Percentiles rank a stretch among this genome's conserved stretches.
phyloP scores from a whole-genome alignment of 2,888 invertebrate species.

The Caenorhabditis wallacei region DNA sequence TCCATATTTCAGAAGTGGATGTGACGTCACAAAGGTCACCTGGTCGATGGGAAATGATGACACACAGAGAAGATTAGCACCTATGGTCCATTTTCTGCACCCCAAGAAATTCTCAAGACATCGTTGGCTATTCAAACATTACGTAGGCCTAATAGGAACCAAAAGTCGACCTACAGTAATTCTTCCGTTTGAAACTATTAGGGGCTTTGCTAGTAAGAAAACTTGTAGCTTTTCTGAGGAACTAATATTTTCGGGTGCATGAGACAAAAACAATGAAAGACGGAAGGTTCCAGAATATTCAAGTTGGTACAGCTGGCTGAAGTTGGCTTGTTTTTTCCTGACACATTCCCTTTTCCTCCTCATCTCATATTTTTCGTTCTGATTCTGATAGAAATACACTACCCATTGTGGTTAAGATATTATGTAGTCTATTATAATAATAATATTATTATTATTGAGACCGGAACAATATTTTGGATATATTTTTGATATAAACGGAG shows the following conservation, averaged over 20 bases:
- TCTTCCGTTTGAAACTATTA: no score
- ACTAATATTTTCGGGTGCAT: slow-evolving; percentile 7
- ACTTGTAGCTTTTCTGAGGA: neutral
- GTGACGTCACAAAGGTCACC: neutral
- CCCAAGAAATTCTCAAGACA: no score
- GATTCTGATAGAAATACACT: slow-evolving; percentile 24
- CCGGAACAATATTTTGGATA: neutral
- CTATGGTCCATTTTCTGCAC: no score
- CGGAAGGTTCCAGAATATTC: slow-evolving; percentile 55
- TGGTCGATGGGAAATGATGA: neutral
- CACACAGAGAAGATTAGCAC: neutral
- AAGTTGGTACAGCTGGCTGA: slow-evolving; percentile 48
- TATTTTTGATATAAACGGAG: neutral
- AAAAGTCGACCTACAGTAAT: neutral
- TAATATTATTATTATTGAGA: neutral
- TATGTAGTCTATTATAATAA: neutral
- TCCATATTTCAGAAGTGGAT: slow-evolving; percentile 4
- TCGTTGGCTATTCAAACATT: no score
- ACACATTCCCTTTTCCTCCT: slow-evolving; percentile 21
- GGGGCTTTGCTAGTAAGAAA: neutral
- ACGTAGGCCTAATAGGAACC: no score
- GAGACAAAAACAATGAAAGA: slow-evolving; percentile 33
- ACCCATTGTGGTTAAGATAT: slow-evolving; percentile 18
- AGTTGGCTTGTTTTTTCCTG: slow-evolving; percentile 55
- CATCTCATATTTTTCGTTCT: slow-evolving; percentile 11